Evolutionary conservation across 37 sponge, comb jelly and placozoan genomes (phyloP), one percentile per base, ranked within the genome.

Genomic region (Diacarnus erythraeanus): DNA sequence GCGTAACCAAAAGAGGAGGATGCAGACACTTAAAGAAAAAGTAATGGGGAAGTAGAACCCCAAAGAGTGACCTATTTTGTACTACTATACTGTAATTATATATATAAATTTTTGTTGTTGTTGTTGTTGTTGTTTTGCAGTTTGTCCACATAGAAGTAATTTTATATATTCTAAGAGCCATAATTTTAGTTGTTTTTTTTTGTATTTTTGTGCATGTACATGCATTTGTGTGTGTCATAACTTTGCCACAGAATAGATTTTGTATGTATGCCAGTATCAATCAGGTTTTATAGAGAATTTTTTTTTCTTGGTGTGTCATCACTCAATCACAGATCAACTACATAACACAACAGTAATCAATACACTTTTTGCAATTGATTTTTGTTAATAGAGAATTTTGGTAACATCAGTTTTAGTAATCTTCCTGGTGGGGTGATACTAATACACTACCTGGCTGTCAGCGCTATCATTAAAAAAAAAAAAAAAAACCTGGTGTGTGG

Each of bases 1-100:
- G 82, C 35, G 64, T 41, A 27, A 60, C 73, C 61, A 81, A 72
- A 57, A 81, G 71, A 59, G 82, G 82, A 26, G 82, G 82, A 9
- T 81, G 82, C 72, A 57, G 60, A 22, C 71, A 60, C n/a, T 57
- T 81, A 5, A 81, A 81, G 73, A 81, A 44, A 38, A 81, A 81
- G 71, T 81, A 44, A 74, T 5, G n/a, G n/a, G n/a, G 35, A 15
- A 22, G 42, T 27, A 15, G n/a, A 20, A 60, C 17, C 56, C 56
- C 56, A n/a, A n/a, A n/a, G n/a, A n/a, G n/a, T n/a, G n/a, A 20
- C 56, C 56, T 17, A 20, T 54, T 54, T 54, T 10, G 56, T 10
- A 54, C 17, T 54, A 10, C 10, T 17, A 54, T 10, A 54, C 56
- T 54, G 17, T 54, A 17, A 10, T 20, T 17, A 17, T 54, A 17